Percentiles rank a stretch among this genome's conserved stretches.
Evolutionary conservation across 2,113 vertebrate species (phyloP).

Genomic region (Nothocercus nigrocapillus): DNA sequence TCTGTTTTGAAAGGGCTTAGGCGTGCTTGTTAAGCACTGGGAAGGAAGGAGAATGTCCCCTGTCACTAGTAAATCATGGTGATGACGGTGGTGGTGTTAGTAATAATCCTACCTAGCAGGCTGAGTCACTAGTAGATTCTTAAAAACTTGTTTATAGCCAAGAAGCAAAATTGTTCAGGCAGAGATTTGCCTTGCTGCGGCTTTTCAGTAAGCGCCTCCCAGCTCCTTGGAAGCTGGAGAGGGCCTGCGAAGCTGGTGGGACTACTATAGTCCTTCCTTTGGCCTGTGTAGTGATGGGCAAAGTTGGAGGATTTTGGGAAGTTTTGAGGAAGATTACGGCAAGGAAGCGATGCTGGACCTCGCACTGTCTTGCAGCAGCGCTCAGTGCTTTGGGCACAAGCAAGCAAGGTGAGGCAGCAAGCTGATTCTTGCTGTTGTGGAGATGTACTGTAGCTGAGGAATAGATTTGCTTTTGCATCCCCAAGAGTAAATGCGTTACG

Average conservation of each 20-base stretch:
- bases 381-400: not conserved
- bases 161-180: constrained; percentile 54
- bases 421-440: not conserved
- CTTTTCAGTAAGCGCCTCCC: not conserved
- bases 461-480: not conserved
- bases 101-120: constrained; percentile 53
- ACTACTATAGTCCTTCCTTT: not conserved
- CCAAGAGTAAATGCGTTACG: not conserved
- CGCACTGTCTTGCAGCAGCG: not conserved
- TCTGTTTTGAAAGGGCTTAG: not conserved
- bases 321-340: not conserved
- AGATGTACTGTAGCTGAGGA: not conserved
- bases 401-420: not conserved
- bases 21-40: not conserved
- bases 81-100: constrained; percentile 10
- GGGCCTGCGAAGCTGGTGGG: not conserved
- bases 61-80: constrained; percentile 53
- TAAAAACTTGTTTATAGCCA: constrained; percentile 53
- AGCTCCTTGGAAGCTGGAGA: not conserved
- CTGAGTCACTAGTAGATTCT: constrained; percentile 69
- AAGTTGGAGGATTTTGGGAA: not conserved
- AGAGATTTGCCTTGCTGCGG: constrained; percentile 39
- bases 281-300: not conserved
- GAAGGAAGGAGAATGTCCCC: constrained; percentile 21
- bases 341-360: not conserved